A percentile compares a stretch with the other conserved stretches of the same genome.
These are phyloP conservation scores for Papilio gigon DNA, from an alignment of 2,888 invertebrate species.

Conservation along the genomic window DNA sequence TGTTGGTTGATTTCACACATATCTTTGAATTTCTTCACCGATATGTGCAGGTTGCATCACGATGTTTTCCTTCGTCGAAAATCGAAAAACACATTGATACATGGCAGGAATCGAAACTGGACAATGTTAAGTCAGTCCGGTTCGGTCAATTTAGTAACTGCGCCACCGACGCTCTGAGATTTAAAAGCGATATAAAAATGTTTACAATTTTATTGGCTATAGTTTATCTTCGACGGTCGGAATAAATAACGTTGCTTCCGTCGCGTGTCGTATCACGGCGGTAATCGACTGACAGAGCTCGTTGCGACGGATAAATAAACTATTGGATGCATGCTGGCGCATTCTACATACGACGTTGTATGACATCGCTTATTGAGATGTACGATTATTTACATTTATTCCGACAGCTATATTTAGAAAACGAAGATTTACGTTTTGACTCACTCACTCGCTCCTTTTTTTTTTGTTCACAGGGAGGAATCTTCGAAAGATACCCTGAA, in stretches of 20 bases:
- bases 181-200: background rate
- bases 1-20: no score
- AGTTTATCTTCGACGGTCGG: background rate
- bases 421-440: background rate
- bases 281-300: constrained; percentile 18
- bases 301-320: constrained; percentile 17
- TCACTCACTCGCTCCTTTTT: no score
- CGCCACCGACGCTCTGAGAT: no score
- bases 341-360: background rate
- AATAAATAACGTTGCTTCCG: constrained; percentile 5
- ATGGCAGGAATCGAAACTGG: no score
- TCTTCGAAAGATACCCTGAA: no score
- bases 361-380: background rate
- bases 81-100: no score
- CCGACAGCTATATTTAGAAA: background rate
- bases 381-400: background rate
- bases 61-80: no score
- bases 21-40: no score
- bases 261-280: constrained; percentile 21
- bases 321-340: constrained; percentile 6
- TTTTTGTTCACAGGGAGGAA: no score
- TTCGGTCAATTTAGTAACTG: no score
- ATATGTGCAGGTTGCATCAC: no score
- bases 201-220: constrained; percentile 3
- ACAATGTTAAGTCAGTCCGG: no score